Base-by-base conservation (phyloP, 23 tunicate genomes). In the Ciona savignyi region DNA sequence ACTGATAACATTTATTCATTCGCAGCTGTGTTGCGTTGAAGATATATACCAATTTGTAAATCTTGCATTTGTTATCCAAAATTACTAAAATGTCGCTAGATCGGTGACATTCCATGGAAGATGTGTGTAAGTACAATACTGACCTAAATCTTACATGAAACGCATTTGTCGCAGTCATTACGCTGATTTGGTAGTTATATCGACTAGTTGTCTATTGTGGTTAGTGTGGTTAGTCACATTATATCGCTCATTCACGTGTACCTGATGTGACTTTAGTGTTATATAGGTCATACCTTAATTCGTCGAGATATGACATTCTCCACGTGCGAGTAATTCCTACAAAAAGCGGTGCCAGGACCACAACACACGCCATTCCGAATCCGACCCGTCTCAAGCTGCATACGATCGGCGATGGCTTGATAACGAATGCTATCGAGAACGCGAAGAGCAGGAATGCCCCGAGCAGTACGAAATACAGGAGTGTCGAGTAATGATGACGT, bases 261-360 rank as follows among this genome's bases (percentile, higher is more conserved):
- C 20, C 20, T 49, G 20, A 20, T 49, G n/a, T n/a, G 15, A 15
- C 20, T 49, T 49, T 49, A 21, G 23, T 27, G 21, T 6, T 63
- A 28, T 27, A 11, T 21, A 6, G 4, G 23, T 25, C 33, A 3
- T 34, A 71, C 75, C 75, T 71, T 33, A 71, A 22, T 11, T 71
- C 75, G 32, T 71, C 75, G 4, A 71, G 61, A 71, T 34, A 71
- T 6, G 75, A 71, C 75, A 71, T 71, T 20, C 62, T 33, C 75
- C 75, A 71, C 75, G 61, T 71, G 15, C 75, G 30, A 2, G 75
- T 71, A 25, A 71, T 71, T 27, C 75, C 75, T 21, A 71, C 75
- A 33, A 71, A 34, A 23, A 71, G 75, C 30, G 75, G 75, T 2
- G 75, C 34, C 15, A 71, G 75, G 3, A 34, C 32, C 9, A 71